Percentiles rank a stretch among this genome's conserved stretches.
Evolutionary conservation across 2,888 invertebrate genomes (phyloP).

Genomic region (Liodrosophila aerea): DNA sequence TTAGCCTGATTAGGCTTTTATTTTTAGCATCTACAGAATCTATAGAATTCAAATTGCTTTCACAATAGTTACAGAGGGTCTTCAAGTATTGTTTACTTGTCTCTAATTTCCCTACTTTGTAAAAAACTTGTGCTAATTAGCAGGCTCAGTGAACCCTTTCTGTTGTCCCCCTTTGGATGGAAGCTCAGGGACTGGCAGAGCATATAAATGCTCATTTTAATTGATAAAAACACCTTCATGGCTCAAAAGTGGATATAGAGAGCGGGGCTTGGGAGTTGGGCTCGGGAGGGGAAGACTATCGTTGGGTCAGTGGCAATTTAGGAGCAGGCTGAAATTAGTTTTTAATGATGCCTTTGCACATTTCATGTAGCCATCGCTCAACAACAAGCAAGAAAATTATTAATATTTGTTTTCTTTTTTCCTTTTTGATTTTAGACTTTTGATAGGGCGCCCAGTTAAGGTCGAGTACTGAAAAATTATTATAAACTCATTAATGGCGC

Average conservation of each 20-base stretch:
- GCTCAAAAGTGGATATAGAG: constrained; percentile 33
- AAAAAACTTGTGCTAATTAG: constrained; percentile 43
- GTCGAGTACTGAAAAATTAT: constrained; percentile 71
- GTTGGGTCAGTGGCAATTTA: constrained; percentile 53
- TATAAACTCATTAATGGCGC: constrained; percentile 79
- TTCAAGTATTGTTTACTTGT: too few relatives aligned
- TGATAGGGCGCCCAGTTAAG: constrained; percentile 26
- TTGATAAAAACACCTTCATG: constrained; percentile 73
- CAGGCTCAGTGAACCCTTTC: constrained; percentile 6
- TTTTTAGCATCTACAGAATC: background rate
- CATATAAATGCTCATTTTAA: constrained; percentile 74
- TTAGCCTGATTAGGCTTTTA: background rate
- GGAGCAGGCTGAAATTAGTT: constrained; percentile 66
- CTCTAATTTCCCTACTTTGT: background rate
- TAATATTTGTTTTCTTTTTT: background rate
- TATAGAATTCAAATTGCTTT: too few relatives aligned
- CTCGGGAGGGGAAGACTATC: constrained; percentile 23
- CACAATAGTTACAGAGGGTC: too few relatives aligned
- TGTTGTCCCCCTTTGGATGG: too few relatives aligned
- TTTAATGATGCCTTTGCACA: constrained; percentile 75
- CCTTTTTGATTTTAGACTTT: constrained; percentile 4
- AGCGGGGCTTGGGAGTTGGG: background rate
- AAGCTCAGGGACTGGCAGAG: constrained; percentile 40
- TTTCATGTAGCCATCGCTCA: constrained; percentile 64
- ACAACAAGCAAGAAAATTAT: constrained; percentile 23